Evolutionary conservation across 2,888 invertebrate genomes (phyloP), one percentile per base, ranked within the genome.

Genomic region (Acanthopleura granulata): DNA sequence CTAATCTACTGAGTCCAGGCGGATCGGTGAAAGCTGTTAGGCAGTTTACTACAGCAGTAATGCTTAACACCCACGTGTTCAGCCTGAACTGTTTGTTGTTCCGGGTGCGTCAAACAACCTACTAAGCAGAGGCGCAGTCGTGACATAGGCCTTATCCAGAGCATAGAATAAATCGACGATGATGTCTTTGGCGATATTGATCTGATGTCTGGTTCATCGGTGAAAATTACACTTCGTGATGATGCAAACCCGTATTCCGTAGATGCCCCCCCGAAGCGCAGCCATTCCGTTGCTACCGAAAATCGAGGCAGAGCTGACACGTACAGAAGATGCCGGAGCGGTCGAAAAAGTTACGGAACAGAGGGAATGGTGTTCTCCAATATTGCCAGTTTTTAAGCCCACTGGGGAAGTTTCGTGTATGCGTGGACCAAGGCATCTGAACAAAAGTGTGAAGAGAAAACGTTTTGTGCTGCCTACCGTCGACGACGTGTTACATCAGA

Each of bases 301-400:
- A 72, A 72, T 77, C 9, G 76, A 76, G 27, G 66, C 49, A 18
- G 80, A 80, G 57, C 74, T 79, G 12, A 57, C 79, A 30, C 30
- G 74, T 12, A 79, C 80, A 75, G 74, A 78, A 40, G 12, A 69
- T 9, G 75, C 72, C 0, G 77, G 74, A 6, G 77, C 78, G 15
- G 79, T 81, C 51, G n/a, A 29, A 49, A 71, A 75, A 49, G 75
- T 79, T 0, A 77, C 72, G 1, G 72, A 74, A 18, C 81, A 80
- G 4, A 77, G 79, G 6, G 78, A 77, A n/a, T 80, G 81, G 77
- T 77, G 77, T 16, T 76, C 80, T 27, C 76, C 76, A 15, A 29
- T 79, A 15, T 79, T 79, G 11, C 74, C 76, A 29, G 80, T 81
- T 27, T 66, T 79, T 25, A 81, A 80, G 72, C 74, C 74, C n/a